Evolutionary conservation across 1,140 invertebrate genomes (phyloP).

Genomic region (Paralvinella palmiformis): DNA sequence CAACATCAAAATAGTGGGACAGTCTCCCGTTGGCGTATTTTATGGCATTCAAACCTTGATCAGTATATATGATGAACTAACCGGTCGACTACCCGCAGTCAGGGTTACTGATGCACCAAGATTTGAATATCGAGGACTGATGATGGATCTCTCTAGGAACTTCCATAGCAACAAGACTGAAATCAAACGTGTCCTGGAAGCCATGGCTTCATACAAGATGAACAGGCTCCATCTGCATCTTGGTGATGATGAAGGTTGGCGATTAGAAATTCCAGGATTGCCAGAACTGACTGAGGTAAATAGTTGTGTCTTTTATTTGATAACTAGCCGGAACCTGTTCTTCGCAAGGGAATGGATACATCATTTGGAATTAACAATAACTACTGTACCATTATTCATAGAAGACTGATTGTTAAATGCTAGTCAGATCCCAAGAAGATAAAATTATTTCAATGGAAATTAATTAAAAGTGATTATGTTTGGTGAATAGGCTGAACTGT

Average conservation of each 20-base stretch:
- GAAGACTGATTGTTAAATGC: too few relatives aligned
- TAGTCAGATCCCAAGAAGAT: too few relatives aligned
- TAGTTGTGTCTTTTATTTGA: background rate
- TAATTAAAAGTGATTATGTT: too few relatives aligned
- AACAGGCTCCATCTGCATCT: conserved; percentile 46
- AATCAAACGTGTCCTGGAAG: conserved; percentile 31
- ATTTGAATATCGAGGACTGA: conserved; percentile 33
- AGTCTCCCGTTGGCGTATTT: conserved; percentile 26
- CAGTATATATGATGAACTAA: conserved; percentile 18
- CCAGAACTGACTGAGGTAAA: conserved; percentile 34
- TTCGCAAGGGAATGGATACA: too few relatives aligned
- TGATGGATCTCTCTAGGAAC: conserved; percentile 41
- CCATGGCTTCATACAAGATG: conserved; percentile 42
- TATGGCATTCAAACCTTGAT: conserved; percentile 35
- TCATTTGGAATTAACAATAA: too few relatives aligned
- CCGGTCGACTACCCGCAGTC: background rate
- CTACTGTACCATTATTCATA: too few relatives aligned
- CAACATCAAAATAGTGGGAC: conserved; percentile 21
- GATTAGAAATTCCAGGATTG: conserved; percentile 37
- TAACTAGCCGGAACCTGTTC: too few relatives aligned
- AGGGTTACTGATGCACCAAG: conserved; percentile 1
- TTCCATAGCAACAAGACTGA: conserved; percentile 27
- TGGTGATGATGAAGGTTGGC: conserved; percentile 46
- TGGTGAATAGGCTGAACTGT: too few relatives aligned
- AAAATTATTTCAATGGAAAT: too few relatives aligned